Percentiles rank a stretch among this genome's conserved stretches.
These are phyloP conservation scores for Cotesia typhae DNA, from an alignment of 1,140 invertebrate genomes.

Conservation along the genomic window DNA sequence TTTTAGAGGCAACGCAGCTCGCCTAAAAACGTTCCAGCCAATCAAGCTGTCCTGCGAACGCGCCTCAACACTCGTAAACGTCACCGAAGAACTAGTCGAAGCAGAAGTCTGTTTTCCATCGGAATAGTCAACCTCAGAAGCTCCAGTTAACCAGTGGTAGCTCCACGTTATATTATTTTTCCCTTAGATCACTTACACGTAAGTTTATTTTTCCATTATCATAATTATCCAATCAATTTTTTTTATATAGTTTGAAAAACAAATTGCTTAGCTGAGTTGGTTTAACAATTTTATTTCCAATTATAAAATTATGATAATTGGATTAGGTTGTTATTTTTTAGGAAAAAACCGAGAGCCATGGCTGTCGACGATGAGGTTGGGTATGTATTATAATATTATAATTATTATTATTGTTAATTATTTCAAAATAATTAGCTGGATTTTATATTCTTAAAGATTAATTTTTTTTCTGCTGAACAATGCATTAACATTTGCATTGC, in stretches of 20 bases:
- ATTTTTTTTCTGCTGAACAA: not conserved
- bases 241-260: not conserved
- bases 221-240: slow-evolving; percentile 5
- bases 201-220: slow-evolving; percentile 23
- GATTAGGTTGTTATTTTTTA: not conserved
- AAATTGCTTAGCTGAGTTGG: too few relatives aligned
- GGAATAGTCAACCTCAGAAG: slow-evolving; percentile 39
- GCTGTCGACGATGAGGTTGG: slow-evolving; percentile 86
- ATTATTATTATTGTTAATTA: slow-evolving; percentile 28
- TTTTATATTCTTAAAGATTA: not conserved
- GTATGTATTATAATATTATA: slow-evolving; percentile 68
- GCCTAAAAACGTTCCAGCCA: slow-evolving; percentile 45
- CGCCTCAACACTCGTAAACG: slow-evolving; percentile 25
- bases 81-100: slow-evolving; percentile 31
- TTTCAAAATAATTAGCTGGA: slow-evolving; percentile 21
- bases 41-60: slow-evolving; percentile 39
- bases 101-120: slow-evolving; percentile 31
- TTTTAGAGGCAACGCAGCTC: slow-evolving; percentile 39
- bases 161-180: slow-evolving; percentile 27
- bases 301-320: not conserved
- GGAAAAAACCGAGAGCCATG: slow-evolving; percentile 68
- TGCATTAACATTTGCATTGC: slow-evolving; percentile 27
- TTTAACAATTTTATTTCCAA: not conserved
- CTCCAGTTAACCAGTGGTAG: slow-evolving; percentile 38
- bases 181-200: slow-evolving; percentile 35